Evolutionary conservation across 2,888 invertebrate genomes (phyloP).

Genomic region (Drosophila infuscata): DNA sequence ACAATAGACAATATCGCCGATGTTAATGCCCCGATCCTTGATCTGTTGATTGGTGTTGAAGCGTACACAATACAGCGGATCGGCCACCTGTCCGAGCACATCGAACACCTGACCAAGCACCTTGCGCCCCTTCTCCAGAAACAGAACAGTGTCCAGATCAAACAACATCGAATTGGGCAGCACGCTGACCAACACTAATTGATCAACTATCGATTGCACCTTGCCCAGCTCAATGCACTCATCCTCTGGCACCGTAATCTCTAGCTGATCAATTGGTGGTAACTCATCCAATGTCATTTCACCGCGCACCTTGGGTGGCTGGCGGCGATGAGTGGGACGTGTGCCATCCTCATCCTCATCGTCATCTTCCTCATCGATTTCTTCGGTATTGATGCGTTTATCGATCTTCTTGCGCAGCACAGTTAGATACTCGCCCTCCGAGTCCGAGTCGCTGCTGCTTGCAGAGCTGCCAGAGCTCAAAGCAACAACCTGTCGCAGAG

Average conservation of each 20-base stretch:
- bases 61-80: conserved; percentile 95
- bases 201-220: conserved; percentile 90
- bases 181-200: conserved; percentile 90
- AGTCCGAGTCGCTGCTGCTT: conserved; percentile 64
- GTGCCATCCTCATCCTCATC: conserved; percentile 66
- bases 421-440: conserved; percentile 76
- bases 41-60: conserved; percentile 94
- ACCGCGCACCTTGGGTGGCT: conserved; percentile 81
- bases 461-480: conserved; percentile 75
- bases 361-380: conserved; percentile 75
- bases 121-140: conserved; percentile 91
- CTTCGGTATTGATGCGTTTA: conserved; percentile 70
- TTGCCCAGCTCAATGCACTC: conserved; percentile 91
- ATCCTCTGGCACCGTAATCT: conserved; percentile 91
- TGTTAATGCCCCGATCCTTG: conserved; percentile 87
- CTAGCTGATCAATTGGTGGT: conserved; percentile 92
- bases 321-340: conserved; percentile 49
- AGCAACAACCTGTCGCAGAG: conserved; percentile 68
- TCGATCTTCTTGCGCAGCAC: conserved; percentile 75
- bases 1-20: conserved; percentile 92
- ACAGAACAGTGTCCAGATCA: conserved; percentile 94
- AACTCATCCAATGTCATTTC: conserved; percentile 88
- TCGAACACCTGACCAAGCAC: conserved; percentile 92
- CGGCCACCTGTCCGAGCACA: conserved; percentile 94
- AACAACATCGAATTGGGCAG: conserved; percentile 91